Conservation (phyloP, 2,797 vertebrate genomes). For the Staurois parvus region DNA sequence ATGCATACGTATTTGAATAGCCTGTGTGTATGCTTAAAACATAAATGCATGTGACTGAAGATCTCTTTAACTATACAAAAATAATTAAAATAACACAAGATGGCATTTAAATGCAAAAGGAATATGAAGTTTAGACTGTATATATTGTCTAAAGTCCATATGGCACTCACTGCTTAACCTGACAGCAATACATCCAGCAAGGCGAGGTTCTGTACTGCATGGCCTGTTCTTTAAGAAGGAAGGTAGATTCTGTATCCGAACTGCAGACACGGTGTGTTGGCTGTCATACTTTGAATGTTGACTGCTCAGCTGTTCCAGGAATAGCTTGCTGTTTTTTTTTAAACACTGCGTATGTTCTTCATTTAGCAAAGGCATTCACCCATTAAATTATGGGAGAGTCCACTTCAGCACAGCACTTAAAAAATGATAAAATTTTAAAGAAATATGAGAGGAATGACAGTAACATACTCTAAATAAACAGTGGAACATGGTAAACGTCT, state of each 20-base stretch:
- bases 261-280: not conserved
- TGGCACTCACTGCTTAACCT: slow-evolving; percentile 37
- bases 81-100: not conserved
- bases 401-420: no score
- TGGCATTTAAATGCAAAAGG: not conserved
- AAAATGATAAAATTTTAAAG: no score
- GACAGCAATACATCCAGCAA: slow-evolving; percentile 9
- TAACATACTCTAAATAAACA: no score
- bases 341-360: slow-evolving; percentile 46
- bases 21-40: not conserved
- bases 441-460: no score
- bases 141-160: not conserved
- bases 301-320: slow-evolving; percentile 51
- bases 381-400: not conserved
- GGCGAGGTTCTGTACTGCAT: not conserved
- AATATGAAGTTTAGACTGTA: no score
- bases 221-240: slow-evolving; percentile 4
- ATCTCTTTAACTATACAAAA: no score
- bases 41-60: not conserved
- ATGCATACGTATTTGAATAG: not conserved
- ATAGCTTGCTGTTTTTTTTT: slow-evolving; percentile 24
- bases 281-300: slow-evolving; percentile 26
- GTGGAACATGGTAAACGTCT: no score
- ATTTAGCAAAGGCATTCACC: not conserved
- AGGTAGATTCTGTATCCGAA: not conserved